Conservation (phyloP, 2,113 vertebrate genomes). For the Oncorhynchus clarkii region DNA sequence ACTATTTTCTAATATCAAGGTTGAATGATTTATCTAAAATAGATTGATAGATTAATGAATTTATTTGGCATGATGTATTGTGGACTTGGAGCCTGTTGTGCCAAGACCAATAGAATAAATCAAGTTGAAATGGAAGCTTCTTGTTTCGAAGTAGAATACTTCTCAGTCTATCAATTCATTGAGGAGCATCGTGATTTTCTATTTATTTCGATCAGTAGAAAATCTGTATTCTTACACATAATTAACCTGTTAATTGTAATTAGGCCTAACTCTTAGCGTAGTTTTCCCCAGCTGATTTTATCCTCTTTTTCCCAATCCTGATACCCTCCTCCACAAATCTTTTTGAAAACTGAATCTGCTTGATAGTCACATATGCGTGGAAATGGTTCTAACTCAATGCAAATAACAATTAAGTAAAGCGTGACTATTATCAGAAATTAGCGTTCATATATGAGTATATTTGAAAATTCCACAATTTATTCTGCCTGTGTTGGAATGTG, state of each 20-base stretch:
- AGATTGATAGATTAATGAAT: not conserved
- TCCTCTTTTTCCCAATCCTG: too few species aligned
- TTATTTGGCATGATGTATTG: too few species aligned
- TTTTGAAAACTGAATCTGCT: too few species aligned
- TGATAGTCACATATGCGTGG: too few species aligned
- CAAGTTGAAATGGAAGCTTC: not conserved
- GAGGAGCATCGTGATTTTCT: not conserved
- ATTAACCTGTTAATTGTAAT: too few species aligned
- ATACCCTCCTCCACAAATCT: too few species aligned
- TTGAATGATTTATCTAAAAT: not conserved
- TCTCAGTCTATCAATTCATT: not conserved
- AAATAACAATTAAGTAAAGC: not conserved
- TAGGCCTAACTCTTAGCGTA: too few species aligned
- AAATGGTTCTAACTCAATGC: not conserved
- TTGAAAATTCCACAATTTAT: conserved; percentile 12
- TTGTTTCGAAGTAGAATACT: not conserved
- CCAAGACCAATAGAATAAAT: not conserved
- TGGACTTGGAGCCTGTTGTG: not conserved
- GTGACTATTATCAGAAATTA: not conserved
- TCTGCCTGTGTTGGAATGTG: conserved; percentile 68
- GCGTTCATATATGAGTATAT: not conserved
- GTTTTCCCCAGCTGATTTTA: too few species aligned
- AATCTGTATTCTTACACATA: not conserved
- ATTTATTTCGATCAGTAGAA: not conserved
- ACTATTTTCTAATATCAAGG: not conserved